phyloP scores from a whole-genome alignment of 2,113 vertebrate genomes.

The Muntiacus muntjak region DNA sequence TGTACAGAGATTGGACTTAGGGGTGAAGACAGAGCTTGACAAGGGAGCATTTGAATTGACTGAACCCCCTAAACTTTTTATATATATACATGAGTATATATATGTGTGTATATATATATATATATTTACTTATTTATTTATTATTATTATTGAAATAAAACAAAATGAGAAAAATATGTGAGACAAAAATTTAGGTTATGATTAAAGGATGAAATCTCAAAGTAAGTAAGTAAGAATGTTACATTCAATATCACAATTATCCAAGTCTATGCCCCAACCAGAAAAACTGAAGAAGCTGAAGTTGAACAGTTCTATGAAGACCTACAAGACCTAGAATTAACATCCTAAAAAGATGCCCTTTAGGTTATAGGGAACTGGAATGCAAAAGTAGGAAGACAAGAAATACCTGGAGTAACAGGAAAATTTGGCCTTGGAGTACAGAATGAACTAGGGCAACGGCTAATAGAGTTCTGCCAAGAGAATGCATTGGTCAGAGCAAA shows the following conservation, averaged over 20 bases:
- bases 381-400: background rate
- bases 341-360: background rate
- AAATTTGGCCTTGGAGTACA: background rate
- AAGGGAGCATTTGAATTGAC: background rate
- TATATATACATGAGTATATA: background rate
- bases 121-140: background rate
- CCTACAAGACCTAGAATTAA: too few relatives aligned
- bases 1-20: background rate
- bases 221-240: background rate
- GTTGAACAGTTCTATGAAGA: background rate
- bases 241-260: background rate
- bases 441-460: background rate
- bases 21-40: background rate
- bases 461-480: background rate
- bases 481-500: background rate
- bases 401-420: background rate
- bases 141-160: background rate
- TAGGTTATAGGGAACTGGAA: background rate
- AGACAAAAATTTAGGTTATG: background rate
- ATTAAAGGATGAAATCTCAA: background rate
- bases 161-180: background rate
- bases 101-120: background rate
- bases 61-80: fast-evolving
- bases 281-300: background rate
- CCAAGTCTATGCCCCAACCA: background rate